phyloP scores from a whole-genome alignment of 1,140 invertebrate species.

The Micrasema longulum region DNA sequence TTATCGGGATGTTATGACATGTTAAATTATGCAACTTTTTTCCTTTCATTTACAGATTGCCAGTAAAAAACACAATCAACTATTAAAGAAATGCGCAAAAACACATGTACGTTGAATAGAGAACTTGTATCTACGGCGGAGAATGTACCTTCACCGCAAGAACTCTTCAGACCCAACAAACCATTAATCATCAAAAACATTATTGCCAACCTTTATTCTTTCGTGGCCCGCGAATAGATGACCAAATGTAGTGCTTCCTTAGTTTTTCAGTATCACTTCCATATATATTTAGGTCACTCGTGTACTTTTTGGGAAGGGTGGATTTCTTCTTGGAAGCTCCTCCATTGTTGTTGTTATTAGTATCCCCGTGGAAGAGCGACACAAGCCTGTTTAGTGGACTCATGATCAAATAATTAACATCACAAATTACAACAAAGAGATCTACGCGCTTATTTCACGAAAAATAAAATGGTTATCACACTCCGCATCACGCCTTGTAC shows the following conservation, averaged over 20 bases:
- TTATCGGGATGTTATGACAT: too few relatives aligned
- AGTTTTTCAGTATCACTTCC: constrained; percentile 50
- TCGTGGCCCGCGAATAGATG: constrained; percentile 46
- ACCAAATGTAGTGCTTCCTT: constrained; percentile 52
- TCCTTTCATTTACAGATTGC: too few relatives aligned
- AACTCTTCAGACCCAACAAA: too few relatives aligned
- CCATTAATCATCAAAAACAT: too few relatives aligned
- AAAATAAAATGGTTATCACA: background rate
- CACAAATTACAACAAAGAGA: background rate
- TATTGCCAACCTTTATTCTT: constrained; percentile 50
- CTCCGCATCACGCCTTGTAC: background rate
- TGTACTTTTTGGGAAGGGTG: constrained; percentile 48
- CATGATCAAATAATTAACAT: constrained; percentile 30
- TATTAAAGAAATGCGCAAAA: too few relatives aligned
- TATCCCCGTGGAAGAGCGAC: constrained; percentile 50
- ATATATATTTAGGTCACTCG: constrained; percentile 53
- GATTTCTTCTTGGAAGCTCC: constrained; percentile 39
- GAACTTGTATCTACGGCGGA: too few relatives aligned
- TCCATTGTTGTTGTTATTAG: constrained; percentile 46
- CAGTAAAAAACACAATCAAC: too few relatives aligned
- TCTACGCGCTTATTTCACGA: background rate
- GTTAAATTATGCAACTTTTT: too few relatives aligned
- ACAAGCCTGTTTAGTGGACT: constrained; percentile 49
- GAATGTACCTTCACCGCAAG: too few relatives aligned
- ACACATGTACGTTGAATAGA: too few relatives aligned